Evolutionary conservation across 2,113 vertebrate species (phyloP), one percentile per base, ranked within the genome.

Genomic region (Vanacampus margaritifer): DNA sequence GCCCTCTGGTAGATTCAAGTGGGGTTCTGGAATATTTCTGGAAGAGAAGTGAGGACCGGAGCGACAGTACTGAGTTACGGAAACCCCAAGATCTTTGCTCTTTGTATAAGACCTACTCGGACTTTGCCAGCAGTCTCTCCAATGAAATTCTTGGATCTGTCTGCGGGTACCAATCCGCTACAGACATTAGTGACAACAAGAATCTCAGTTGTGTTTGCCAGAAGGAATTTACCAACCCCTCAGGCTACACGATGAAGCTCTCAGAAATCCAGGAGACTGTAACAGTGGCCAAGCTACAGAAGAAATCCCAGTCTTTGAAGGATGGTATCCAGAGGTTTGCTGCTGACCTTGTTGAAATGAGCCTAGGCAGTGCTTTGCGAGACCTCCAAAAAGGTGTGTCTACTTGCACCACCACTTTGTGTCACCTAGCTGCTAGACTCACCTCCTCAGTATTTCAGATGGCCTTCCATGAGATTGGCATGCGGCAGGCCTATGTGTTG

Each of bases 401-500:
- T 74, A 94, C 94, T 0, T 99, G 95, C 65, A 98, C 95, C 50
- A 98, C 89, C 71, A 96, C 94, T 0, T 84, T 99, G 72, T 99
- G 95, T 78, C 95, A 96, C 65, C 89, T 98, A 64, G 96, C 97
- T 65, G 86, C 96, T 21, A 93, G 91, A 74, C 87, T 99, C 65
- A 98, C 97, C 21, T 94, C 97, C 7, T 97, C 95, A 0, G 87
- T 98, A 79, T 96, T 99, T 87, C 96, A 98, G 39, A 95, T 97
- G 95, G 95, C 97, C 48, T 98, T 98, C 82, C 96, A 96, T 68
- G 97, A 99, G 85, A 95, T 99, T 28, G 95, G 94, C 71, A 94
- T 94, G 79, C 93, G 94, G 28, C 91, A 79, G 76, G 95, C 95
- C 0, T 93, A 92, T 79, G 94, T 94, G 1, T 80, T 98, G 68